Conservation (phyloP, 2,797 vertebrate species). For the Melanogrammus aeglefinus region DNA sequence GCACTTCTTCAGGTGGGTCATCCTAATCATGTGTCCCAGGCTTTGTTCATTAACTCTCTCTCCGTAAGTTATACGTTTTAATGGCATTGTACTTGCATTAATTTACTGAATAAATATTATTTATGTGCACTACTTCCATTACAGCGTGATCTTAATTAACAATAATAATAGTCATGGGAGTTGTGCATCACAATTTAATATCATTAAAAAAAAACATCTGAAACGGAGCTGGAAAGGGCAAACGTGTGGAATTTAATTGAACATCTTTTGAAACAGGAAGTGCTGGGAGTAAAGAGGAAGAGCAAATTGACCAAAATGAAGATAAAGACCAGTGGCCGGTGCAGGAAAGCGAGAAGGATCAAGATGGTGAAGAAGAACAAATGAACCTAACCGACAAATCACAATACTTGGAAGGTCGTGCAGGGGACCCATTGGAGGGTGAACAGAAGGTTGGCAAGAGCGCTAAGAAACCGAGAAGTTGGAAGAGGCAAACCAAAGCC, state of each 20-base stretch:
- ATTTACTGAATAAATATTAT: background rate
- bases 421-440: slow-evolving; percentile 6
- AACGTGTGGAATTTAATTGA: slow-evolving; percentile 34
- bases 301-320: slow-evolving; percentile 17
- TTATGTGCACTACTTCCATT: background rate
- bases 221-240: background rate
- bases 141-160: background rate
- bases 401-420: background rate
- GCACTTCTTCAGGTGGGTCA: slow-evolving; percentile 56
- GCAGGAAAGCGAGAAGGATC: background rate
- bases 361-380: slow-evolving; percentile 43
- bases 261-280: slow-evolving; percentile 23
- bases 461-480: background rate
- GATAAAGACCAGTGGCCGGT: slow-evolving; percentile 12
- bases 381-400: background rate
- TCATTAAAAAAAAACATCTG: background rate
- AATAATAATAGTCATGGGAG: background rate
- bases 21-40: background rate
- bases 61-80: background rate
- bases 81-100: background rate
- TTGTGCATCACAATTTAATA: background rate
- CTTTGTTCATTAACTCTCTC: background rate
- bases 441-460: background rate
- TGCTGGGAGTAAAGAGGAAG: slow-evolving; percentile 37
- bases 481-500: background rate